Conservation (phyloP, 2,797 vertebrate genomes). For the Tiaroga cobitis region DNA sequence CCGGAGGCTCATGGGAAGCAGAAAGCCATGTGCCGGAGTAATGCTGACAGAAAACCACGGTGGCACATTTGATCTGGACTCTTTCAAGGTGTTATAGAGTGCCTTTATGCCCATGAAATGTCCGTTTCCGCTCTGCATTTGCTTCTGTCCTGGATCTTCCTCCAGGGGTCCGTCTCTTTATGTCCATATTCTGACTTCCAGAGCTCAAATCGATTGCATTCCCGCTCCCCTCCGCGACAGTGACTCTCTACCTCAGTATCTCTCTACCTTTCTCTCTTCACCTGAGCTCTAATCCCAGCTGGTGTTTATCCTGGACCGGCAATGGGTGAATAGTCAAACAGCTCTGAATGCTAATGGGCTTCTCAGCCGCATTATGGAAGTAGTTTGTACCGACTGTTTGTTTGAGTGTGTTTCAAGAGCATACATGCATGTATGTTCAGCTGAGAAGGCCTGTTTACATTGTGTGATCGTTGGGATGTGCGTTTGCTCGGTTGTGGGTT, state of each 20-base stretch:
- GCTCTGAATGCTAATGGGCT: constrained; percentile 61
- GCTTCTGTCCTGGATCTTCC: constrained; percentile 29
- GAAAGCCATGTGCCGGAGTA: constrained; percentile 4
- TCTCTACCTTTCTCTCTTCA: constrained; percentile 28
- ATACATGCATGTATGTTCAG: constrained; percentile 48
- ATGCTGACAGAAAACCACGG: constrained; percentile 21
- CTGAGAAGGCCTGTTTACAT: constrained; percentile 36
- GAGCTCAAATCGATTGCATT: constrained; percentile 50
- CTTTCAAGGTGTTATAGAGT: constrained; percentile 32
- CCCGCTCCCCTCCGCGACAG: constrained; percentile 19
- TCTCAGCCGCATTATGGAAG: constrained; percentile 32
- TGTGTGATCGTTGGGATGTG: not conserved
- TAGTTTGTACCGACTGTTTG: not conserved
- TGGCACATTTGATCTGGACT: constrained; percentile 32
- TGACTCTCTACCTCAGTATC: not conserved
- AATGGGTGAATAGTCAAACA: constrained; percentile 45
- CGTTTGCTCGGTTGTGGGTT: not conserved
- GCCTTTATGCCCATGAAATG: constrained; percentile 34
- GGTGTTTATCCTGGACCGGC: constrained; percentile 59
- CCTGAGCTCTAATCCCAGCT: constrained; percentile 59
- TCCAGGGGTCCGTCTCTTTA: constrained; percentile 27
- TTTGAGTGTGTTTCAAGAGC: constrained; percentile 22
- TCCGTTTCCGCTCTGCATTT: constrained; percentile 11
- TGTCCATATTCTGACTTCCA: constrained; percentile 43
- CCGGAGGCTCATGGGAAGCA: constrained; percentile 7